Evolutionary conservation across 2,888 invertebrate species (phyloP).

Genomic region (Heliothis peltigera): DNA sequence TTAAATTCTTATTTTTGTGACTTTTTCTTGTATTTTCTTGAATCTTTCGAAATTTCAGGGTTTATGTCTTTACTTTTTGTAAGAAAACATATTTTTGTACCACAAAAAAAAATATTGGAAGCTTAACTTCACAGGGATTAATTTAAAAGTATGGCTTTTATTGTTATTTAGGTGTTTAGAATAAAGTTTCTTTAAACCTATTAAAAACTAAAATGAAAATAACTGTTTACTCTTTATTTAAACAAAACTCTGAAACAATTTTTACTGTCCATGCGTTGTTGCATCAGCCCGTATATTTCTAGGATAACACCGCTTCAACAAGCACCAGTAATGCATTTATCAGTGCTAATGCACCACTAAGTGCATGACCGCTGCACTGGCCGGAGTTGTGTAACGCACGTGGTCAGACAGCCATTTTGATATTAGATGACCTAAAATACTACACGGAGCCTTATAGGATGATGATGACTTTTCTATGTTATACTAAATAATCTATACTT

Average conservation of each 20-base stretch:
- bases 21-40: constrained; percentile 2
- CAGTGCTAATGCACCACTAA: constrained; percentile 44
- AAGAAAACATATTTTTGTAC: background rate
- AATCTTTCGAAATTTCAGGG: background rate
- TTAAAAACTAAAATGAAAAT: no score
- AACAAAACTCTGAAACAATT: no score
- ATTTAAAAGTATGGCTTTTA: no score
- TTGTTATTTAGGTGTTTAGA: no score
- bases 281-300: background rate
- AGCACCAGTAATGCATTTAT: constrained; percentile 42
- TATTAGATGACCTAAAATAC: background rate
- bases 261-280: background rate
- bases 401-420: constrained; percentile 24
- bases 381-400: constrained; percentile 12
- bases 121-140: no score
- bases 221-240: no score
- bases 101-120: no score
- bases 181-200: no score
- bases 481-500: no score
- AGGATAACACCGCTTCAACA: constrained; percentile 13
- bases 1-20: constrained; percentile 42
- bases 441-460: no score
- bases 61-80: background rate
- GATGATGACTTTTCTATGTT: no score
- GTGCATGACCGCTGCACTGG: constrained; percentile 42